phyloP scores from a whole-genome alignment of 64 coral and sea anemone genomes.

The Montipora foliosa region DNA sequence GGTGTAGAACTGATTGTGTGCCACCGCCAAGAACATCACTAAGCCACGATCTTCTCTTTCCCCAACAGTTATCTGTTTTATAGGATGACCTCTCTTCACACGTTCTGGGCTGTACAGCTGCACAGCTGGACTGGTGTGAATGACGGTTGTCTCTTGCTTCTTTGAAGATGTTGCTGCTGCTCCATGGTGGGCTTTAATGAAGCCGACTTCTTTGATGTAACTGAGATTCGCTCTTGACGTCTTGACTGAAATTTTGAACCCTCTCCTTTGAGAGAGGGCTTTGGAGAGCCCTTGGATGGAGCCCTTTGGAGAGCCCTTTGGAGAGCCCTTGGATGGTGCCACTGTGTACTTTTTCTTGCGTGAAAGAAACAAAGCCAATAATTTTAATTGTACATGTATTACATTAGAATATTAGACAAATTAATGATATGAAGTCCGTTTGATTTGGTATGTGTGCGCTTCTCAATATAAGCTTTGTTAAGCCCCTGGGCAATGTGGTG shows the following conservation, averaged over 20 bases:
- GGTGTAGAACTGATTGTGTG: constrained; percentile 16
- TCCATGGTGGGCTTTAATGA: not conserved
- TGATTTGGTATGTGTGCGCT: too few species aligned
- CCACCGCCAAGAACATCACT: constrained; percentile 55
- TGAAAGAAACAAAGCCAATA: too few species aligned
- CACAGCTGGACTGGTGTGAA: not conserved
- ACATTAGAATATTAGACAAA: too few species aligned
- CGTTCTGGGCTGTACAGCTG: constrained; percentile 39
- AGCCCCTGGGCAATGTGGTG: too few species aligned
- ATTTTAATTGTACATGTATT: too few species aligned
- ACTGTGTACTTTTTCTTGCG: not conserved
- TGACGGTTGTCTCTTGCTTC: not conserved
- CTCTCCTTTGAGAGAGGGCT: not conserved
- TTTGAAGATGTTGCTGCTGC: not conserved
- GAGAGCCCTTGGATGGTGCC: not conserved
- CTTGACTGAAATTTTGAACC: not conserved
- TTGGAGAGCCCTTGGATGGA: too few species aligned
- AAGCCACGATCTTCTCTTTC: constrained; percentile 40
- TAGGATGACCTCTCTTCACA: constrained; percentile 40
- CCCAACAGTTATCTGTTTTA: constrained; percentile 17
- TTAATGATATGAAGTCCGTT: too few species aligned
- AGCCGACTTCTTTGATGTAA: not conserved
- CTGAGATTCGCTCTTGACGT: not conserved
- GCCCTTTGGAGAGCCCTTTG: too few species aligned
- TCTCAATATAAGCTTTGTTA: too few species aligned